phyloP scores from a whole-genome alignment of 2,888 invertebrate species.

The Ceramica pisi region DNA sequence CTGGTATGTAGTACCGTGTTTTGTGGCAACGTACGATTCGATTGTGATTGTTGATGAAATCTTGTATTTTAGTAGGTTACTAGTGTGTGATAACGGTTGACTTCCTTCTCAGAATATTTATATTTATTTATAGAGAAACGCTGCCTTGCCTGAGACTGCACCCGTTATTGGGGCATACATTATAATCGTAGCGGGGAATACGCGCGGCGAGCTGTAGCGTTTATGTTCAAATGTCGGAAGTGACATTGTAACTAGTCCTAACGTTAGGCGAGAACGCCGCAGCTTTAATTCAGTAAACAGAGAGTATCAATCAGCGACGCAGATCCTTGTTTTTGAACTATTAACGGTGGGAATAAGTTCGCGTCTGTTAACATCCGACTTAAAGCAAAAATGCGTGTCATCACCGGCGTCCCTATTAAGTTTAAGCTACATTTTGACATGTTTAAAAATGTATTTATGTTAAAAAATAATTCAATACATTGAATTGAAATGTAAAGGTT shows the following conservation, averaged over 20 bases:
- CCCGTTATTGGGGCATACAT: conserved; percentile 67
- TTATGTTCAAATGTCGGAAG: conserved; percentile 38
- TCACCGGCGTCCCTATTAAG: neutral
- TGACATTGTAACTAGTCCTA: conserved; percentile 18
- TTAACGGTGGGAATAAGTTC: neutral
- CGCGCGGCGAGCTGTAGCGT: conserved; percentile 56
- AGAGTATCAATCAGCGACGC: neutral
- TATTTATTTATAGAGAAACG: conserved; percentile 73
- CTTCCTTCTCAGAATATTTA: conserved; percentile 74
- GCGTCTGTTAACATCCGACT: neutral
- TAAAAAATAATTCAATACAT: conserved; percentile 22
- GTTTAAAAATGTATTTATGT: conserved; percentile 23
- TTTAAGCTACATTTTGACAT: conserved; percentile 13
- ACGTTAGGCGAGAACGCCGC: conserved; percentile 1
- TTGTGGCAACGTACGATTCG: conserved; percentile 43
- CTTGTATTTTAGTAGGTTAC: conserved; percentile 78
- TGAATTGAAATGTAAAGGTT: conserved; percentile 12
- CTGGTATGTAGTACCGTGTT: conserved; percentile 43
- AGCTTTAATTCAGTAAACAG: conserved; percentile 19
- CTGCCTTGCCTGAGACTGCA: conserved; percentile 82
- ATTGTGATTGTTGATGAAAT: conserved; percentile 66
- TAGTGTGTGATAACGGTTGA: conserved; percentile 77
- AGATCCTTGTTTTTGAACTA: neutral
- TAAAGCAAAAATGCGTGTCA: neutral
- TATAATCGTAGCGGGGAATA: conserved; percentile 65